Percentiles rank a stretch among this genome's conserved stretches.
phyloP scores from a whole-genome alignment of 2,113 vertebrate genomes.

The Pycnonotus jocosus region DNA sequence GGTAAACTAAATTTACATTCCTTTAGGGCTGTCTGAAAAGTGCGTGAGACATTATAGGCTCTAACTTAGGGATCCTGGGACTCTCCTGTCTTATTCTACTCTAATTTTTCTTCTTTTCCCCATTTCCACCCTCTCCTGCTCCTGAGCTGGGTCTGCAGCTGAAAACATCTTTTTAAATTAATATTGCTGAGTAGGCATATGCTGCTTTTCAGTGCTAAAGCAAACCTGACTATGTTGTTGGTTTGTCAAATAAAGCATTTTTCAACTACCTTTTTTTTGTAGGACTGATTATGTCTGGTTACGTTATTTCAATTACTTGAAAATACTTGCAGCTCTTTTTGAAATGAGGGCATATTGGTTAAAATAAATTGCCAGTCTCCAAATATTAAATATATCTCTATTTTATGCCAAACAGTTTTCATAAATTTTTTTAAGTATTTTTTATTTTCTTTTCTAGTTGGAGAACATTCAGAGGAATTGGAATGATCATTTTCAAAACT shows the following conservation, averaged over 20 bases:
- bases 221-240: background rate
- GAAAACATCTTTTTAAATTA: background rate
- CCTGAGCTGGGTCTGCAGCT: background rate
- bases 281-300: background rate
- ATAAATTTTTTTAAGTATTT: background rate
- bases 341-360: background rate
- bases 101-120: background rate
- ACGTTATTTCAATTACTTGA: background rate
- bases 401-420: background rate
- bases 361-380: background rate
- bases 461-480: background rate
- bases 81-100: background rate
- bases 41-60: background rate
- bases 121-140: background rate
- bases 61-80: background rate
- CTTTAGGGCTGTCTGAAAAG: background rate
- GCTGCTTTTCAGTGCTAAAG: background rate
- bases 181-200: background rate
- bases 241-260: background rate
- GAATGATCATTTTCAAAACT: background rate
- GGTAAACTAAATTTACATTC: background rate
- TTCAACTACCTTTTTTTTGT: background rate
- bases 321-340: background rate
- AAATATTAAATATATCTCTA: background rate
- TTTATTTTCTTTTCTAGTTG: background rate